Evolutionary conservation across 2,888 invertebrate genomes (phyloP), one percentile per base, ranked within the genome.

Genomic region (Rhingia campestris): DNA sequence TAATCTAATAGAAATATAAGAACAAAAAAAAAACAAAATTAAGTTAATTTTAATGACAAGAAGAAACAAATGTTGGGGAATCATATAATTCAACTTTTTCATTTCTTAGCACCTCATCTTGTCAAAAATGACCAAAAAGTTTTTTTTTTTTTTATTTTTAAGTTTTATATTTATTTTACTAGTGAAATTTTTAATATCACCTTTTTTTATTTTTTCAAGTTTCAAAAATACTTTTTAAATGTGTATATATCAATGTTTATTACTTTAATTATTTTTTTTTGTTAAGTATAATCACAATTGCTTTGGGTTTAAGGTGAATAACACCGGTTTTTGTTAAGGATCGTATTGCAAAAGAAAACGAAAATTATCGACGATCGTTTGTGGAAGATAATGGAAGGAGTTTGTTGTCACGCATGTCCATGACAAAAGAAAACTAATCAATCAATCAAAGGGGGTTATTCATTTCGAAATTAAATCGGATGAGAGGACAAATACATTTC

Each of bases 231-330:
- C 63, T 61, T 69, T 35, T 51, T 63, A 64, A 49, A 59, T 59
- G 47, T 49, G 53, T 56, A 53, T 51, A 47, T 70, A 45, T 69
- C 32, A 69, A 56, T 77, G 49, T 43, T 54, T 70, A 49, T 77
- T 67, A 54, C 39, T 63, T 61, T 49, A 56, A 58, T 64, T 63
- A 10, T 43, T 10, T 74, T 59, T 49, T 39, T 63, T 77, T 2
- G 22, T 79, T 82, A 79, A 69, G 74, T 66, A 72, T 81, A 85
- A 85, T 85, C 85, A 85, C 85, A 85, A 67, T 85, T 85, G 85
- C 85, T 85, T 85, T 85, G 85, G 85, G 79, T 85, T 85, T 85
- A 81, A 85, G 80, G 85, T 85, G 81, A 81, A 85, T 75, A 79
- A 85, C 85, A 85, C 75, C 85, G 70, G 56, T 14, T 81, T 72